Evolutionary conservation across 2,797 vertebrate genomes (phyloP).

Genomic region (Distichodus sexfasciatus): DNA sequence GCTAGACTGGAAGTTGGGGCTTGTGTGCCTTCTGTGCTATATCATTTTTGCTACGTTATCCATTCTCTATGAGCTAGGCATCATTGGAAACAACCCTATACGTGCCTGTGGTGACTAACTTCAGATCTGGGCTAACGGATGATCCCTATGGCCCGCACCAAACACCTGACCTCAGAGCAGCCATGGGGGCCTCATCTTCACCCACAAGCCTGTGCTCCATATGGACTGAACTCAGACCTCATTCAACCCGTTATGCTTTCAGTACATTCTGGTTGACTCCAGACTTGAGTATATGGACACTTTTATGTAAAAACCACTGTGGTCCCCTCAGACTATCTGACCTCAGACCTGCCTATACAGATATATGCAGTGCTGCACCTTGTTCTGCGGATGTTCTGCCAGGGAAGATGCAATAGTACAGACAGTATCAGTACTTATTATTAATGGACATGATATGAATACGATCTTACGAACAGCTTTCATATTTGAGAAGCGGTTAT

Average conservation of each 20-base stretch:
- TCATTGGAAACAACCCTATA: conserved; percentile 88
- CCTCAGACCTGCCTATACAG: background rate
- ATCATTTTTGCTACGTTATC: conserved; percentile 83
- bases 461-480: too few species aligned
- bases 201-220: background rate
- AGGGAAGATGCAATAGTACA: too few species aligned
- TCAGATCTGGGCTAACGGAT: background rate
- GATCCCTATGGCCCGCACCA: background rate
- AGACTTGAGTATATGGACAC: too few species aligned
- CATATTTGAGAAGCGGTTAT: too few species aligned
- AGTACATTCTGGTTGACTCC: background rate
- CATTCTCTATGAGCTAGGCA: conserved; percentile 91
- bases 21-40: conserved; percentile 83
- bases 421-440: too few species aligned
- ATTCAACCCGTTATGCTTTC: background rate
- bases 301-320: background rate
- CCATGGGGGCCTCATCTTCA: background rate
- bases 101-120: conserved; percentile 78
- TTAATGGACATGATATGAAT: too few species aligned
- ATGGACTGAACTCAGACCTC: background rate
- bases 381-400: too few species aligned
- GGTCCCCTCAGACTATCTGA: conserved; percentile 4
- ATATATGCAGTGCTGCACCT: background rate
- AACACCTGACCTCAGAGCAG: background rate
- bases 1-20: conserved; percentile 89